Percentiles rank a stretch among this genome's conserved stretches.
Evolutionary conservation across 92 coral and sea anemone species (phyloP).

Genomic region (Desmophyllum pertusum): DNA sequence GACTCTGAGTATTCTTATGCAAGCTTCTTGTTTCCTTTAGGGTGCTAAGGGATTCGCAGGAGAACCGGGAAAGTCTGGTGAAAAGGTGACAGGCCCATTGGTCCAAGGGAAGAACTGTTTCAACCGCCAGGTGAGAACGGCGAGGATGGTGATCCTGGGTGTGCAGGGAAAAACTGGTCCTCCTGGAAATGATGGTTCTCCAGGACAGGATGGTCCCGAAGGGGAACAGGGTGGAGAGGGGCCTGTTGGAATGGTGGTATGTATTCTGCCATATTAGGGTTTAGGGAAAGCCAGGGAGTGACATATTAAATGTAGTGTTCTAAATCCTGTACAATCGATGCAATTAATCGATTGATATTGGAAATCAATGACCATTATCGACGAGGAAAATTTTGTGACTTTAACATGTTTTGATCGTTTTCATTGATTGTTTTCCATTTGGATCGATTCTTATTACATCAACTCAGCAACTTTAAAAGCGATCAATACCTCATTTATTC

Average conservation of each 20-base stretch:
- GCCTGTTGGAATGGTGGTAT: slow-evolving; percentile 35
- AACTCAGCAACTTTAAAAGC: too few species aligned
- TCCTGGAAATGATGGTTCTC: slow-evolving; percentile 45
- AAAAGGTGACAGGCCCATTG: slow-evolving; percentile 26
- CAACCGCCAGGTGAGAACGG: slow-evolving; percentile 43
- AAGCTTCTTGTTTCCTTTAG: background rate
- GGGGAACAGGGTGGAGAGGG: slow-evolving; percentile 52
- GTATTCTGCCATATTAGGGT: background rate
- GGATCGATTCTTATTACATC: too few species aligned
- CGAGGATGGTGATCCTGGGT: slow-evolving; percentile 48
- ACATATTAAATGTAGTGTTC: too few species aligned
- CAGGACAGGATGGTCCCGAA: slow-evolving; percentile 37
- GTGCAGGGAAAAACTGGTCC: slow-evolving; percentile 27
- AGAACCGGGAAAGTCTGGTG: slow-evolving; percentile 3
- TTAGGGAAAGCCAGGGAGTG: background rate
- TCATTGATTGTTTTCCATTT: too few species aligned
- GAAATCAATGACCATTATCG: too few species aligned
- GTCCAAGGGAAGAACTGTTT: slow-evolving; percentile 19
- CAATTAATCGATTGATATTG: too few species aligned
- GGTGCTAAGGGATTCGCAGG: slow-evolving; percentile 34
- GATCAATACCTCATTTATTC: too few species aligned
- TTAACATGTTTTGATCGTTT: too few species aligned
- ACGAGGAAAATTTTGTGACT: too few species aligned
- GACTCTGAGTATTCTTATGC: too few species aligned
- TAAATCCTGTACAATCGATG: too few species aligned